Evolutionary conservation across 2,888 invertebrate species (phyloP).

Genomic region (Trachelus stipa): DNA sequence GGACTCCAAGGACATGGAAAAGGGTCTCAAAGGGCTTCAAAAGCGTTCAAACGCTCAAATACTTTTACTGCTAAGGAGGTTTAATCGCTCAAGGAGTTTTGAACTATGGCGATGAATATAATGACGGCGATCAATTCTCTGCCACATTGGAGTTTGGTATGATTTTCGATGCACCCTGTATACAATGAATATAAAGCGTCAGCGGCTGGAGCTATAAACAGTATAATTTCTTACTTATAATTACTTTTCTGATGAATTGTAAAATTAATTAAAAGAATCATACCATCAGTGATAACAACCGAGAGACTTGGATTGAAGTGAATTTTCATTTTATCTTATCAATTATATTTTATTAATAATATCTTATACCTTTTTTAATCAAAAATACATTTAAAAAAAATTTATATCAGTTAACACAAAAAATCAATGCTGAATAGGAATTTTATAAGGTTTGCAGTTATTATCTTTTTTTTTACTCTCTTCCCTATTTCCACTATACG

Average conservation of each 20-base stretch:
- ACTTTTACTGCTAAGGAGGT: background rate
- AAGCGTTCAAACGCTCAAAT: background rate
- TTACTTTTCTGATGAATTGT: background rate
- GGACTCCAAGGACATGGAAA: background rate
- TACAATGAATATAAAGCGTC: background rate
- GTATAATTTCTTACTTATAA: background rate
- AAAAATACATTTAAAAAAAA: no score
- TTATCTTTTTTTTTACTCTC: background rate
- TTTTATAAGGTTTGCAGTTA: background rate
- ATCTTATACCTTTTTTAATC: background rate
- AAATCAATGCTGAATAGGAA: background rate
- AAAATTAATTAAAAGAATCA: background rate
- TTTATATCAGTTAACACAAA: no score
- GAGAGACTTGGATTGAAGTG: background rate
- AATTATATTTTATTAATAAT: background rate
- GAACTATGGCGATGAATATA: background rate
- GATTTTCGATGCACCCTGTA: background rate
- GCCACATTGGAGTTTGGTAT: background rate
- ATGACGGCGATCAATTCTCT: background rate
- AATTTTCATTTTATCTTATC: background rate
- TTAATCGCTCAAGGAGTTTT: background rate
- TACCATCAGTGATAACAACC: background rate
- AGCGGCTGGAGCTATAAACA: background rate
- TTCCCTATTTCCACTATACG: background rate
- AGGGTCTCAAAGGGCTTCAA: background rate